These are phyloP conservation scores for Scaptomyza cyrtandrae DNA, from an alignment of 2,888 invertebrate species.

Conservation along the genomic window DNA sequence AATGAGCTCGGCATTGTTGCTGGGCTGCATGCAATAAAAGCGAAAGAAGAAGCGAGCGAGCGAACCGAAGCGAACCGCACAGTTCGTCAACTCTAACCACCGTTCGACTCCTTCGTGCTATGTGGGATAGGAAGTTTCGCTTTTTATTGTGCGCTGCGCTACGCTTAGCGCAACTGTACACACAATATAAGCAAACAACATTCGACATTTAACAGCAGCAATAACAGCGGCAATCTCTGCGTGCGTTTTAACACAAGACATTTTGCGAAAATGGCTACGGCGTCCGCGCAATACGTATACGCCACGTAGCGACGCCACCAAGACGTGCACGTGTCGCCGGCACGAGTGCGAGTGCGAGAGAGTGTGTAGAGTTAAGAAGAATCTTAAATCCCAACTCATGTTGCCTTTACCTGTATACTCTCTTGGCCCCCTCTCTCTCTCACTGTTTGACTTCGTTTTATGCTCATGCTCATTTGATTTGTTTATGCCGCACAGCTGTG, in stretches of 20 bases:
- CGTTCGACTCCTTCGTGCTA: constrained; percentile 37
- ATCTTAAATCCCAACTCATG: not conserved
- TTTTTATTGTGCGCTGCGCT: constrained; percentile 53
- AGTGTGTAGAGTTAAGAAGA: constrained; percentile 8
- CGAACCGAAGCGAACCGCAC: constrained; percentile 13
- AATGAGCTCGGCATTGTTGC: constrained; percentile 38
- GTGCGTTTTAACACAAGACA: constrained; percentile 68
- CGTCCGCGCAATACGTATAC: constrained; percentile 77
- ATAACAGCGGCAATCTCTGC: constrained; percentile 43
- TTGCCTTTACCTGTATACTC: constrained; percentile 5
- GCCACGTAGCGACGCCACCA: constrained; percentile 61
- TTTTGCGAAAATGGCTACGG: constrained; percentile 69
- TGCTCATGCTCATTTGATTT: constrained; percentile 59
- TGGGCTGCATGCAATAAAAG: constrained; percentile 40
- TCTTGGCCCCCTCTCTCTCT: not conserved
- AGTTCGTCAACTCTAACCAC: constrained; percentile 50
- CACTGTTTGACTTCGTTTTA: constrained; percentile 11
- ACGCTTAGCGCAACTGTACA: constrained; percentile 75
- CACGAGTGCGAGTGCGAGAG: constrained; percentile 9
- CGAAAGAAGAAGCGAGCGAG: constrained; percentile 21
- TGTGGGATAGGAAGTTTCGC: constrained; percentile 40
- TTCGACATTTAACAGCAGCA: constrained; percentile 29
- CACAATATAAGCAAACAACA: constrained; percentile 20
- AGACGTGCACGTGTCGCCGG: constrained; percentile 64
- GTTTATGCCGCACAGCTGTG: constrained; percentile 75